Evolutionary conservation across 2,113 vertebrate species (phyloP), one percentile per base, ranked within the genome.

Genomic region (Dipodomys ordii): DNA sequence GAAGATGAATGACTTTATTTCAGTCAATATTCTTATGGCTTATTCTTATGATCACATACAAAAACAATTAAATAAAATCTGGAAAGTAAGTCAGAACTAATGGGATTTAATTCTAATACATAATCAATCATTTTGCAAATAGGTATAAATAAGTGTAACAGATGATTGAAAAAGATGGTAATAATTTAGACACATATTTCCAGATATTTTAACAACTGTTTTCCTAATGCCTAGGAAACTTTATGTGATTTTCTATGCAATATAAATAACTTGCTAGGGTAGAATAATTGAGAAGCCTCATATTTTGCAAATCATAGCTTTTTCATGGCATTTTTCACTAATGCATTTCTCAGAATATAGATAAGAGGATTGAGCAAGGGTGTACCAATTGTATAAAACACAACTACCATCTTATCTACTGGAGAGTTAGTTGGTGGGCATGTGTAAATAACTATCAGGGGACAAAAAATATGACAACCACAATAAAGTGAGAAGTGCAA

Each of bases 341-440:
- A 39, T 78, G 62, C 30, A 88, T 88, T 88, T 5, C 73, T 49
- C 39, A 78, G 39, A 19, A 39, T 88, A 28, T 78, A 88, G 39
- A 88, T 49, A 5, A 88, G 20, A 88, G 86, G 85, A 30, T 87
- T 87, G 6, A 87, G 85, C 13, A 87, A 32, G 30, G 60, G 60
- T 67, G 85, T 88, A 0, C 86, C 62, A 68, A 78, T 88, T 32
- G 86, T 88, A 6, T 88, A 88, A 78, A 88, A 88, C 6, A 78
- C 62, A 68, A 44, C 64, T 9, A 78, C n/a, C 62, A 88, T 78
- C 44, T 88, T 78, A 16, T 88, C 74, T 13, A 68, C 27, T 88
- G 86, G 74, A 68, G 57, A 88, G 11, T 30, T 78, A 23, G 30
- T 78, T 88, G 30, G 62, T 4, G 62, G 62, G 4, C 30, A 44